Percentiles rank a stretch among this genome's conserved stretches.
Evolutionary conservation across 2,113 vertebrate species (phyloP).

Genomic region (Romanogobio albipinnatus): DNA sequence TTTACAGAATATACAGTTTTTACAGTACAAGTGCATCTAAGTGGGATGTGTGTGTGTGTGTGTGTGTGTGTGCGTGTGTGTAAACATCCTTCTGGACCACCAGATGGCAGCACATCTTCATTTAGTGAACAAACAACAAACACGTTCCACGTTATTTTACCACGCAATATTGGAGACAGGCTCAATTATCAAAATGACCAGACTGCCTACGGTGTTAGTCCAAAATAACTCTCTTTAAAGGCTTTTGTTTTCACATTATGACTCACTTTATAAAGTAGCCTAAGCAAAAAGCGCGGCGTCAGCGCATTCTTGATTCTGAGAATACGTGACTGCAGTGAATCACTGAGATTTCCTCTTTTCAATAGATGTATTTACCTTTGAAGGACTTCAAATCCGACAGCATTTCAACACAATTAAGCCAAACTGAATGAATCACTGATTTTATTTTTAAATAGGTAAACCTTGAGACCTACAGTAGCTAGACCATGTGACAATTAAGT

Average conservation of each 20-base stretch:
- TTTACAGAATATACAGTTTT: no score
- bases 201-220: background rate
- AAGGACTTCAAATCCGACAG: background rate
- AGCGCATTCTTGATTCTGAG: background rate
- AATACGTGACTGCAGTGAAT: background rate
- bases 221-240: background rate
- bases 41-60: no score
- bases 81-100: background rate
- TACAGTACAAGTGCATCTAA: no score
- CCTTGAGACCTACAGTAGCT: background rate
- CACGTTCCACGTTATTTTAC: background rate
- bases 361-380: background rate
- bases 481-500: background rate
- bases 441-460: background rate
- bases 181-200: background rate
- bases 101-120: constrained; percentile 26
- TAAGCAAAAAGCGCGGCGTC: background rate
- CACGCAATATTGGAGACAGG: background rate
- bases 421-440: constrained; percentile 1
- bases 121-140: background rate
- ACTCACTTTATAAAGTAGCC: background rate
- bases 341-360: background rate
- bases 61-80: background rate
- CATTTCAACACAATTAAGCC: background rate
- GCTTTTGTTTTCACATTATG: background rate